These are phyloP conservation scores for Taenaris catops DNA, from an alignment of 2,888 invertebrate genomes.

Conservation along the genomic window DNA sequence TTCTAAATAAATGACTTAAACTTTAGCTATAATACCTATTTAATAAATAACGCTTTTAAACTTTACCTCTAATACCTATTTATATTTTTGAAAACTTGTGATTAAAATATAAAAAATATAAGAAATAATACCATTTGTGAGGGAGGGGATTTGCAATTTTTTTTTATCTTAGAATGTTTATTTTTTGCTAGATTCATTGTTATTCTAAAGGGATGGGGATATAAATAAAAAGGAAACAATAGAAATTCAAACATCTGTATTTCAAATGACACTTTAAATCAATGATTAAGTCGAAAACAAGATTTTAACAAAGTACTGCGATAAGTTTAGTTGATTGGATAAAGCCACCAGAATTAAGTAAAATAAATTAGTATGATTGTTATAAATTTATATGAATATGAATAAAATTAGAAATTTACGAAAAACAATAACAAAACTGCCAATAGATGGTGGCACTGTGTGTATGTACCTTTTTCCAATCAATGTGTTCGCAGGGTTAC, in stretches of 20 bases:
- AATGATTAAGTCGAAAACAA: conserved; percentile 75
- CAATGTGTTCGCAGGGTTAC: conserved; percentile 61
- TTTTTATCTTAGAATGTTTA: too few relatives aligned
- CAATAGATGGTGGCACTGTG: conserved; percentile 35
- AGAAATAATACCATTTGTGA: too few relatives aligned
- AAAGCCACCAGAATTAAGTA: conserved; percentile 48
- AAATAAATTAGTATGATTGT: conserved; percentile 23
- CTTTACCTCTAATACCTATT: too few relatives aligned
- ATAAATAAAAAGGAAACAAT: conserved; percentile 33
- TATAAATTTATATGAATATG: conserved; percentile 26
- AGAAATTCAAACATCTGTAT: conserved; percentile 75
- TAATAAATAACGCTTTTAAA: too few relatives aligned
- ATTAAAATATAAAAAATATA: too few relatives aligned
- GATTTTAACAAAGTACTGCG: conserved; percentile 71
- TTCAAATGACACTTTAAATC: conserved; percentile 67
- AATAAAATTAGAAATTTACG: conserved; percentile 44
- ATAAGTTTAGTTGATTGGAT: conserved; percentile 68
- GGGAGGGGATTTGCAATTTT: too few relatives aligned
- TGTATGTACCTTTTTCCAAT: conserved; percentile 65
- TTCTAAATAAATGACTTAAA: too few relatives aligned
- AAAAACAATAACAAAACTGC: conserved; percentile 42
- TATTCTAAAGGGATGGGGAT: too few relatives aligned
- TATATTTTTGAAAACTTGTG: too few relatives aligned
- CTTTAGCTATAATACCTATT: too few relatives aligned
- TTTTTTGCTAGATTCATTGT: too few relatives aligned